Conservation (phyloP, 37 sponge, comb jelly and placozoan genomes). For the Haliclona indistincta region DNA sequence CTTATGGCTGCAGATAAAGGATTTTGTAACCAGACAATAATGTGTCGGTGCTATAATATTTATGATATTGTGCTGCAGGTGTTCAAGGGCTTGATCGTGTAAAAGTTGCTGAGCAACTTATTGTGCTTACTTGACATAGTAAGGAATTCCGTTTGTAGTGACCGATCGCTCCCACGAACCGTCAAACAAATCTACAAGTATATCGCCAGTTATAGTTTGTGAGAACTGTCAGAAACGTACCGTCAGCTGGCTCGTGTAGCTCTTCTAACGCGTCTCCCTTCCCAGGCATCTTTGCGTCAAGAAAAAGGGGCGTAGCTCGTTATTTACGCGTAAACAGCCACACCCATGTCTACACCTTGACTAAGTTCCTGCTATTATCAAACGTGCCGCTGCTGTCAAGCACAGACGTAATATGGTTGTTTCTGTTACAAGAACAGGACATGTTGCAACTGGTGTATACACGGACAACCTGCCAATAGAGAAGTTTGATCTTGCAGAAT, state of each 20-base stretch:
- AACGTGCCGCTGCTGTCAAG: too few species aligned
- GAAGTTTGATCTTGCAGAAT: too few species aligned
- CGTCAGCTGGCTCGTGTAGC: neutral
- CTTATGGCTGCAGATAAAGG: slow-evolving; percentile 36
- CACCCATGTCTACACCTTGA: slow-evolving; percentile 10
- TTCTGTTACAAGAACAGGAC: too few species aligned
- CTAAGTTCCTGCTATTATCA: neutral
- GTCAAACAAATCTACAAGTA: neutral
- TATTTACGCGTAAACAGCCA: neutral
- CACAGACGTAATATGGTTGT: too few species aligned
- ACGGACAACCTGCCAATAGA: too few species aligned
- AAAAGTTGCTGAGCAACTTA: neutral
- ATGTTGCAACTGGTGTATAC: too few species aligned
- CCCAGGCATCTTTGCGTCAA: neutral
- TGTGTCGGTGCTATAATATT: too few species aligned
- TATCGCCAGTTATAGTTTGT: neutral
- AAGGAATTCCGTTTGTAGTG: slow-evolving; percentile 76
- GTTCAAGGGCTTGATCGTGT: too few species aligned
- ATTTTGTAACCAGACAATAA: neutral
- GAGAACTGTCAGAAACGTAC: too few species aligned
- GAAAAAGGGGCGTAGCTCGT: slow-evolving; percentile 36
- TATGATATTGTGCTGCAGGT: too few species aligned
- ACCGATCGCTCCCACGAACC: slow-evolving; percentile 79
- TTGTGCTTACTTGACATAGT: slow-evolving; percentile 74
- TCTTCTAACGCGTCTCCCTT: neutral